Conservation (phyloP, 2,888 invertebrate species). For the Leucophenga maculata region DNA sequence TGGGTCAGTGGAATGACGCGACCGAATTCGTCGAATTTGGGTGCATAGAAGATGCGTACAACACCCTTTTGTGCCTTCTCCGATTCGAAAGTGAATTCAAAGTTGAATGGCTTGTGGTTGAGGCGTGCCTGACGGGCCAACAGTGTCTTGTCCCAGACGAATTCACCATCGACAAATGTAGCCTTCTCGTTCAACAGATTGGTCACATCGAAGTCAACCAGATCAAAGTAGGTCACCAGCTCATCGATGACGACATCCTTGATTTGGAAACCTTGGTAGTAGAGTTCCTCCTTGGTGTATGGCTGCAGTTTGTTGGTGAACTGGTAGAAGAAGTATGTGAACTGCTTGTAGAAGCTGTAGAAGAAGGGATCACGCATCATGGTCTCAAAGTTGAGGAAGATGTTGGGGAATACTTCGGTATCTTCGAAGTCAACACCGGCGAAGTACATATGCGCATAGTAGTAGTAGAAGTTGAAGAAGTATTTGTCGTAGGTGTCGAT, state of each 20-base stretch:
- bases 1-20: constrained; percentile 75
- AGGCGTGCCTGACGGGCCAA: constrained; percentile 77
- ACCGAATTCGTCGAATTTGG: constrained; percentile 77
- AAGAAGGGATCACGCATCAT: constrained; percentile 82
- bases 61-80: constrained; percentile 76
- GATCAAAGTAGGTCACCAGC: constrained; percentile 81
- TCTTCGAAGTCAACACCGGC: constrained; percentile 55
- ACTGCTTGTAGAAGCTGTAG: constrained; percentile 79
- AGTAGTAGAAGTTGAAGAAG: constrained; percentile 63
- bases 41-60: constrained; percentile 80
- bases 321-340: constrained; percentile 75
- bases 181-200: constrained; percentile 75
- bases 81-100: constrained; percentile 75
- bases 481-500: constrained; percentile 58
- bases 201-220: constrained; percentile 78
- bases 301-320: constrained; percentile 80
- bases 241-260: constrained; percentile 78
- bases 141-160: constrained; percentile 68
- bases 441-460: constrained; percentile 62
- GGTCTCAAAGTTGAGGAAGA: constrained; percentile 78
- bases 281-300: constrained; percentile 76
- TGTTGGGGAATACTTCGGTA: constrained; percentile 71
- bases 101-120: constrained; percentile 78
- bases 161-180: constrained; percentile 71
- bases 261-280: constrained; percentile 78